phyloP scores from a whole-genome alignment of 2,797 vertebrate genomes.

The Sebastes umbrosus region DNA sequence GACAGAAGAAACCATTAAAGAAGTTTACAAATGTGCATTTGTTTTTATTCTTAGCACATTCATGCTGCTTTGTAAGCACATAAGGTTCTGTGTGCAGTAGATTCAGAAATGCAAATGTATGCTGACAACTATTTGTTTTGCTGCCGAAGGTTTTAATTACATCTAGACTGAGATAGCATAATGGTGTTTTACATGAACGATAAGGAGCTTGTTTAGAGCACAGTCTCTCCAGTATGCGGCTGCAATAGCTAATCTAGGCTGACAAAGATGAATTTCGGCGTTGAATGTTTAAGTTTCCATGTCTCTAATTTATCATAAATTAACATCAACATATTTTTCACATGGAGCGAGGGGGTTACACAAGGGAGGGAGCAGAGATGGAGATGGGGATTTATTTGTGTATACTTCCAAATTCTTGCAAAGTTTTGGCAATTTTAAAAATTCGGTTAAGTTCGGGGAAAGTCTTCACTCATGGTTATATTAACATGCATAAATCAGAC shows the following conservation, averaged over 20 bases:
- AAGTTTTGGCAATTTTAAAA: neutral
- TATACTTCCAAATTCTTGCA: neutral
- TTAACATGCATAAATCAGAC: neutral
- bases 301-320: slow-evolving; percentile 21
- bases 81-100: neutral
- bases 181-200: neutral
- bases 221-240: neutral
- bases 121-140: neutral
- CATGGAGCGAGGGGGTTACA: neutral
- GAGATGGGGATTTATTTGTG: slow-evolving; percentile 18
- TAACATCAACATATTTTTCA: slow-evolving; percentile 11
- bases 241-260: neutral
- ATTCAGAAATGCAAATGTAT: slow-evolving; percentile 12
- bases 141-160: neutral
- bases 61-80: neutral
- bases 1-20: neutral
- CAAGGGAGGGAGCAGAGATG: neutral
- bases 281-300: slow-evolving; percentile 15
- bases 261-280: slow-evolving; percentile 3
- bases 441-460: neutral
- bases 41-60: neutral
- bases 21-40: neutral
- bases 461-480: neutral
- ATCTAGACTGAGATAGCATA: neutral
- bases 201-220: neutral